These are phyloP conservation scores for Caracal caracal DNA, from an alignment of 2,113 vertebrate species.

Conservation along the genomic window DNA sequence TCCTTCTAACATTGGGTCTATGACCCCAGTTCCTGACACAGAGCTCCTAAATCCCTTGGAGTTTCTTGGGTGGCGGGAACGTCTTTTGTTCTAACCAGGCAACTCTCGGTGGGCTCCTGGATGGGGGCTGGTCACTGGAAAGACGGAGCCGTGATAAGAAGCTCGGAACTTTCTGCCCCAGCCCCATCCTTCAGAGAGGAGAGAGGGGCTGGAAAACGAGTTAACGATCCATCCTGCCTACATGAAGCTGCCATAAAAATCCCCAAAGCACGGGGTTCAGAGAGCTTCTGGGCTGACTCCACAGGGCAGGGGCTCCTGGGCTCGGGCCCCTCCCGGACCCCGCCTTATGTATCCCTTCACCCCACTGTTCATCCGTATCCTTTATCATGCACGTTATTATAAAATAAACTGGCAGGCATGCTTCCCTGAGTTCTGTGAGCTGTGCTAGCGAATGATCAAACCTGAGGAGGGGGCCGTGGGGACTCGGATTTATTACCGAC, in stretches of 20 bases:
- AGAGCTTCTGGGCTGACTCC: not conserved
- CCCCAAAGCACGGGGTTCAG: not conserved
- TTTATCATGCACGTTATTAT: not conserved
- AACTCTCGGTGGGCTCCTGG: not conserved
- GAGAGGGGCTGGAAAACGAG: not conserved
- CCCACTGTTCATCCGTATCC: not conserved
- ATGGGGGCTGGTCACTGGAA: not conserved
- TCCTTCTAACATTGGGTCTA: not conserved
- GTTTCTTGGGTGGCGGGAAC: not conserved
- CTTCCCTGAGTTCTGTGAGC: not conserved
- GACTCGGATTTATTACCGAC: not conserved
- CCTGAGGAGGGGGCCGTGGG: not conserved
- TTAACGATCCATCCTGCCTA: not conserved
- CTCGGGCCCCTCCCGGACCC: fast-evolving
- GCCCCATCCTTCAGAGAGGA: not conserved
- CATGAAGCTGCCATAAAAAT: not conserved
- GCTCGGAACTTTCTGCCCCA: not conserved
- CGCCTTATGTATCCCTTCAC: not conserved
- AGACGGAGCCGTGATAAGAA: not conserved
- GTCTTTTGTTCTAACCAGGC: not conserved
- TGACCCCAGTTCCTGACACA: not conserved
- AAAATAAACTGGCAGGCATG: not conserved
- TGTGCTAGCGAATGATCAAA: not conserved
- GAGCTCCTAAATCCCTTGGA: not conserved
- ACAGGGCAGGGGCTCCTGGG: not conserved